These are phyloP conservation scores for Tyto alba DNA, from an alignment of 2,113 vertebrate species.

Conservation along the genomic window DNA sequence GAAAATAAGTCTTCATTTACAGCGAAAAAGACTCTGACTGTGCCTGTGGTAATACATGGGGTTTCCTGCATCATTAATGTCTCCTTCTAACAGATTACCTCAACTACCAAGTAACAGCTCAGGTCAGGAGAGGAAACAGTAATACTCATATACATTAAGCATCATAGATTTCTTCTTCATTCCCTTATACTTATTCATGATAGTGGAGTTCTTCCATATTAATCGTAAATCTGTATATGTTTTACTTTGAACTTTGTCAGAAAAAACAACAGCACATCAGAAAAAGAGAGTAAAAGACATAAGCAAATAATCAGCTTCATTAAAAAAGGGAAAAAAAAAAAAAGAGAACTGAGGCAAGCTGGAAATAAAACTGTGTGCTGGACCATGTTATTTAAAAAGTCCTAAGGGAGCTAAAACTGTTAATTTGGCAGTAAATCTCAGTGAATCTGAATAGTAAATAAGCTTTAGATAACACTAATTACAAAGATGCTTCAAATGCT, in stretches of 20 bases:
- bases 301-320: neutral
- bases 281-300: neutral
- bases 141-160: neutral
- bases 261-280: neutral
- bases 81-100: neutral
- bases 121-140: neutral
- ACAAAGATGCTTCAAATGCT: slow-evolving; percentile 47
- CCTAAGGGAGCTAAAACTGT: slow-evolving; percentile 20
- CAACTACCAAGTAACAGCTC: neutral
- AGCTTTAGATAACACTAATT: slow-evolving; percentile 70
- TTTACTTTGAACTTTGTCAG: neutral
- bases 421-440: slow-evolving; percentile 44
- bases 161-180: neutral
- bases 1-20: neutral
- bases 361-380: neutral
- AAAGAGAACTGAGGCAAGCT: neutral
- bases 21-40: neutral
- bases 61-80: neutral
- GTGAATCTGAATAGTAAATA: slow-evolving; percentile 67
- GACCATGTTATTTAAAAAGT: slow-evolving; percentile 20
- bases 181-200: neutral
- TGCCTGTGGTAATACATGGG: neutral
- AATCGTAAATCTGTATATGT: neutral
- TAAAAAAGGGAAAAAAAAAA: neutral
- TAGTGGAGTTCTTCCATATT: neutral